A percentile compares a stretch with the other conserved stretches of the same genome.
These are phyloP conservation scores for Hemitrygon akajei DNA, from an alignment of 2,797 vertebrate genomes.

Conservation along the genomic window DNA sequence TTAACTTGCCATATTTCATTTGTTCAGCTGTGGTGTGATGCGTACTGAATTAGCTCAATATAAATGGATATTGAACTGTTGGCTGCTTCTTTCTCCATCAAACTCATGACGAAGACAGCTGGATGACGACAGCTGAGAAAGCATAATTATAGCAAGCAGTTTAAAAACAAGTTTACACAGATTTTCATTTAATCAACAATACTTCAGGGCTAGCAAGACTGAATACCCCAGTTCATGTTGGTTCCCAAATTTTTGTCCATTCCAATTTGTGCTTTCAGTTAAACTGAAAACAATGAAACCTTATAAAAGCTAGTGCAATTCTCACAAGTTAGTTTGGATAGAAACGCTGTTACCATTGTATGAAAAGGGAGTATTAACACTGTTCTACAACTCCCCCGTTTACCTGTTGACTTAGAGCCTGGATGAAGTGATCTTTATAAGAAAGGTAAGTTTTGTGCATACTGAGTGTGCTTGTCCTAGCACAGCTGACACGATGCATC, in stretches of 20 bases:
- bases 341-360: background rate
- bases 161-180: slow-evolving; percentile 8
- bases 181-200: slow-evolving; percentile 27
- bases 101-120: background rate
- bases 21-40: background rate
- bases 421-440: background rate
- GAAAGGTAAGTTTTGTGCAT: background rate
- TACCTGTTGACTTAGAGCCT: background rate
- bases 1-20: background rate
- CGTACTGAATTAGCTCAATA: background rate
- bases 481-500: background rate
- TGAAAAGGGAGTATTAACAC: background rate
- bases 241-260: slow-evolving; percentile 9
- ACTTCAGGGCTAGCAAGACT: slow-evolving; percentile 12
- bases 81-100: background rate
- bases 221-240: slow-evolving; percentile 13
- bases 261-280: background rate
- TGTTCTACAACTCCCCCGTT: background rate
- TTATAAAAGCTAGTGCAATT: slow-evolving; percentile 12
- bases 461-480: background rate
- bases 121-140: background rate
- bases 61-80: background rate
- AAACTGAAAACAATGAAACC: background rate
- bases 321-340: background rate
- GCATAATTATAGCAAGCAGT: background rate